phyloP scores from a whole-genome alignment of 1,140 invertebrate genomes.

The Sycophila sp. region DNA sequence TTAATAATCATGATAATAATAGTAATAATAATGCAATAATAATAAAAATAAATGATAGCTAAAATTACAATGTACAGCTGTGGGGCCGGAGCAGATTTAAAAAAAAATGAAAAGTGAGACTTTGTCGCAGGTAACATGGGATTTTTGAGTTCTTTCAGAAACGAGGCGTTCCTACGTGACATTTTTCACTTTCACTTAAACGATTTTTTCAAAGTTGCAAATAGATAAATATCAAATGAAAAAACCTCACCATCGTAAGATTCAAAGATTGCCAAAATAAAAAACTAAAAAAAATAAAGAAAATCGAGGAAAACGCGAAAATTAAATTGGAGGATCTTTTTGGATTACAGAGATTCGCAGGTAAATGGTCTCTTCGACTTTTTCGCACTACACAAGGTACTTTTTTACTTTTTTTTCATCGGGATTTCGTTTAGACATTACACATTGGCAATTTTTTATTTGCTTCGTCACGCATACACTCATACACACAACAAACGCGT shows the following conservation, averaged over 20 bases:
- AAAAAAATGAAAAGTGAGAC: slow-evolving; percentile 11
- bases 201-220: too few relatives aligned
- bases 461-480: slow-evolving; percentile 26
- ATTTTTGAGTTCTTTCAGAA: not conserved
- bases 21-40: slow-evolving; percentile 10
- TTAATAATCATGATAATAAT: slow-evolving; percentile 32
- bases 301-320: slow-evolving; percentile 1
- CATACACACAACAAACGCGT: slow-evolving; percentile 21
- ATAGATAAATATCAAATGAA: too few relatives aligned
- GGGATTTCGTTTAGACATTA: not conserved
- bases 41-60: slow-evolving; percentile 32
- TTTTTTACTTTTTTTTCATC: slow-evolving; percentile 20
- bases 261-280: slow-evolving; percentile 21
- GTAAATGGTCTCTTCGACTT: slow-evolving; percentile 23
- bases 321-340: not conserved
- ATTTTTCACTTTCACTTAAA: too few relatives aligned
- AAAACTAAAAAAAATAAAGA: too few relatives aligned
- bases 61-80: slow-evolving; percentile 36
- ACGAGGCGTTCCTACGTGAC: too few relatives aligned
- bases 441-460: slow-evolving; percentile 16
- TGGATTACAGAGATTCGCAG: not conserved
- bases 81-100: not conserved
- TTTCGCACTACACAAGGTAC: slow-evolving; percentile 23
- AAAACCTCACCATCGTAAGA: too few relatives aligned
- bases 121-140: slow-evolving; percentile 14